Percentiles rank a stretch among this genome's conserved stretches.
Evolutionary conservation across 2,113 vertebrate genomes (phyloP).

Genomic region (Chinchilla lanigera): DNA sequence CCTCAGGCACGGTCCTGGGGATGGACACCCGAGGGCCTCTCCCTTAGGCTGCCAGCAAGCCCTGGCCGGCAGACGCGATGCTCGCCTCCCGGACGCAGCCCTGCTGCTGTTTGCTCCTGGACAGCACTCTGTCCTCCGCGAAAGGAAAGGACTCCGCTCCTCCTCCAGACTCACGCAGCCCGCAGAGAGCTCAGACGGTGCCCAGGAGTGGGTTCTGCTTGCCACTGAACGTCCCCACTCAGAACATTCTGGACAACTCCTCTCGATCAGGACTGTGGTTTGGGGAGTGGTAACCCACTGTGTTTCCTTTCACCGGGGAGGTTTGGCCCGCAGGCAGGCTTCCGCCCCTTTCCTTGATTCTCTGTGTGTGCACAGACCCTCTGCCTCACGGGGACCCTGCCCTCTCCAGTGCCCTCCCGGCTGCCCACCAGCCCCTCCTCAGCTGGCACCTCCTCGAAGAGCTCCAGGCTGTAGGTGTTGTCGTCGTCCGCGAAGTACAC

Average conservation of each 20-base stretch:
- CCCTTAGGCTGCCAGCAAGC: not conserved
- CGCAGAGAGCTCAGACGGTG: not conserved
- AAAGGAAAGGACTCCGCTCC: not conserved
- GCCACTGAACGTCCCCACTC: not conserved
- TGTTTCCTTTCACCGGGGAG: not conserved
- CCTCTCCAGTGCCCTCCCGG: not conserved
- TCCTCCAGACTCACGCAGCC: not conserved
- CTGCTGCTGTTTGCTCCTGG: not conserved
- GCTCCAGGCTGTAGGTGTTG: constrained; percentile 99
- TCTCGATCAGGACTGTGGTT: not conserved
- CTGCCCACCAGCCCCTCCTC: not conserved
- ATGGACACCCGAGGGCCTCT: not conserved
- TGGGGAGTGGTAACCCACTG: too few relatives aligned
- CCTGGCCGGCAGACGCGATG: not conserved
- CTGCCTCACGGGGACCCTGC: not conserved
- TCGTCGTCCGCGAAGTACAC: constrained; percentile 98
- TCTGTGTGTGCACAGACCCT: too few relatives aligned
- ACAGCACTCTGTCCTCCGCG: not conserved
- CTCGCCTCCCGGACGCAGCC: fast-evolving
- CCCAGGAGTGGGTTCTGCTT: not conserved
- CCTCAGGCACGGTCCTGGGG: fast-evolving
- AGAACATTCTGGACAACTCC: not conserved
- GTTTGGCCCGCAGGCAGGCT: not conserved
- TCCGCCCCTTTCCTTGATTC: too few relatives aligned
- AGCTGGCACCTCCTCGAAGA: constrained; percentile 95